phyloP scores from a whole-genome alignment of 1,140 invertebrate genomes.

The Dendroctonus valens region DNA sequence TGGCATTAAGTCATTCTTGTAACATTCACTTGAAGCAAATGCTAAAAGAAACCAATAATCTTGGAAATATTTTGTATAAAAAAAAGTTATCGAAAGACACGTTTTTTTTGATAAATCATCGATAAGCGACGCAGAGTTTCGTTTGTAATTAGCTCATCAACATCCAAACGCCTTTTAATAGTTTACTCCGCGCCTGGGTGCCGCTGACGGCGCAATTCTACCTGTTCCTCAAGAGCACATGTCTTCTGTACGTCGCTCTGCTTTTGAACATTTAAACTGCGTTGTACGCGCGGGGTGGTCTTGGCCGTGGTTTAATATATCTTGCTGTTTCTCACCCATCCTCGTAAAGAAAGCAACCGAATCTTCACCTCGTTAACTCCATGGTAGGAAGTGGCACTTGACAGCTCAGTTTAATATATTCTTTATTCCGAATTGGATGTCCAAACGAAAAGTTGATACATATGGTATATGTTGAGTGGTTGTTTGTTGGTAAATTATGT shows the following conservation, averaged over 20 bases:
- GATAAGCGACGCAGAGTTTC: too few species aligned
- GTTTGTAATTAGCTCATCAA: too few species aligned
- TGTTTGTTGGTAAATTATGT: too few species aligned
- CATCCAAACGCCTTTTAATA: too few species aligned
- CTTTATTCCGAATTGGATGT: constrained; percentile 8
- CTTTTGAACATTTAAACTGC: constrained; percentile 24
- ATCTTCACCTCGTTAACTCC: constrained; percentile 29
- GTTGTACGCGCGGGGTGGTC: constrained; percentile 24
- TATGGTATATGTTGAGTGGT: too few species aligned
- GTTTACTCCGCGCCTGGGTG: neutral
- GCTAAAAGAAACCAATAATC: too few species aligned
- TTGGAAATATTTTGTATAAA: too few species aligned
- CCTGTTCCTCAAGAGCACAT: constrained; percentile 11
- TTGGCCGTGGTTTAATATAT: constrained; percentile 13
- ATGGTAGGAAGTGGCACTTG: constrained; percentile 22
- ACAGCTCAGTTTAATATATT: constrained; percentile 29
- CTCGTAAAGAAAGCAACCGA: constrained; percentile 18
- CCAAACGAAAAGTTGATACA: neutral
- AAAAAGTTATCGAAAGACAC: too few species aligned
- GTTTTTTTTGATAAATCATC: too few species aligned
- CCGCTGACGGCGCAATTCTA: constrained; percentile 8
- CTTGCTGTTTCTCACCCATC: constrained; percentile 12
- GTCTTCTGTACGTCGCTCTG: constrained; percentile 18
- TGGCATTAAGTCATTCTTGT: too few species aligned
- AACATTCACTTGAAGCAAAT: too few species aligned